Evolutionary conservation across 2,888 invertebrate genomes (phyloP).

Genomic region (Sturmia bella): DNA sequence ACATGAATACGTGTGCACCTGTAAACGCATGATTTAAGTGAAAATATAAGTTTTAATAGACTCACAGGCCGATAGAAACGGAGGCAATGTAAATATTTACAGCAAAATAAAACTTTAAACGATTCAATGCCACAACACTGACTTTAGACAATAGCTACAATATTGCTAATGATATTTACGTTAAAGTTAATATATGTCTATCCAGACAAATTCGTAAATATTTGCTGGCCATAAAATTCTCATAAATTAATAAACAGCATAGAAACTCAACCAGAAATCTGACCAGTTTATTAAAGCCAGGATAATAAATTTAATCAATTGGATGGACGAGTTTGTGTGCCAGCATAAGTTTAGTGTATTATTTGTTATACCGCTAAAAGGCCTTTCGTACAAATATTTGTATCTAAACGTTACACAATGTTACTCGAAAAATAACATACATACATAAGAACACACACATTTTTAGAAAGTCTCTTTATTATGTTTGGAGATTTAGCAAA

Average conservation of each 20-base stretch:
- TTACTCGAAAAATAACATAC: not conserved
- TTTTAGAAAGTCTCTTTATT: constrained; percentile 13
- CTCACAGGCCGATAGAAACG: not conserved
- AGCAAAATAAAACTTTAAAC: not conserved
- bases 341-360: constrained; percentile 9
- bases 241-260: constrained; percentile 7
- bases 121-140: constrained; percentile 51
- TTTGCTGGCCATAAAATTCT: not conserved
- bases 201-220: constrained; percentile 15
- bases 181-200: constrained; percentile 19
- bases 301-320: constrained; percentile 40
- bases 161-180: constrained; percentile 64
- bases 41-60: not conserved
- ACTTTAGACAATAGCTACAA: constrained; percentile 58
- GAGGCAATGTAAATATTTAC: not conserved
- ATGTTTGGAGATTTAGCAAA: not conserved
- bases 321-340: not conserved
- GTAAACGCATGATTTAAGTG: no score
- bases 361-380: constrained; percentile 46
- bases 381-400: constrained; percentile 41
- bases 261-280: constrained; percentile 9
- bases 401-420: not conserved
- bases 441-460: not conserved
- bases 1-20: not conserved
- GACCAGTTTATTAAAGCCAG: not conserved